Evolutionary conservation across 2,113 vertebrate species (phyloP).

Genomic region (Lanius collurio): DNA sequence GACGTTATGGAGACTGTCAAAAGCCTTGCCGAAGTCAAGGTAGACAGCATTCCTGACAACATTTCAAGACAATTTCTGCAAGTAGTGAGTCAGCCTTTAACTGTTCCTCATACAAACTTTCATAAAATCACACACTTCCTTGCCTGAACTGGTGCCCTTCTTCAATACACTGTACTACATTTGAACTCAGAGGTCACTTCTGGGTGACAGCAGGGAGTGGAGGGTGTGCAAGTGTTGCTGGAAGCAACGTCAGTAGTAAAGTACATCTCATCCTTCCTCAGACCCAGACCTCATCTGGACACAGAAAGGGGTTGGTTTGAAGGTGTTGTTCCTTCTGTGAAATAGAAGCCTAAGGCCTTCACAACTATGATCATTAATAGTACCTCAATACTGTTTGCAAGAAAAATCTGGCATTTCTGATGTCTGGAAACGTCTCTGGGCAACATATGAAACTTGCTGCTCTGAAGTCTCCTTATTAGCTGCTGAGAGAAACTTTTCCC

Average conservation of each 20-base stretch:
- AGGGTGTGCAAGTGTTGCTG: neutral
- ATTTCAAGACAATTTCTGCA: neutral
- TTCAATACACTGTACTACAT: neutral
- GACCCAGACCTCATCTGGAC: neutral
- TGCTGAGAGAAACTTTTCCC: neutral
- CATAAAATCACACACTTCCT: neutral
- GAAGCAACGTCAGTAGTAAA: neutral
- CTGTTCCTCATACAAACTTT: neutral
- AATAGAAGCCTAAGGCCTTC: neutral
- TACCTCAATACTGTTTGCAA: neutral
- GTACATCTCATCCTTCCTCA: neutral
- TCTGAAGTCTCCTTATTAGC: neutral
- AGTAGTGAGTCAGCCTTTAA: neutral
- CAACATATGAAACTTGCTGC: neutral
- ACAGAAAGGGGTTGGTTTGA: neutral
- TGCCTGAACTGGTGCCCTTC: neutral
- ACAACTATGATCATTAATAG: neutral
- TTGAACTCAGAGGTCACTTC: neutral
- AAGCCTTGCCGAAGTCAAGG: fast-evolving
- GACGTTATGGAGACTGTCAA: neutral
- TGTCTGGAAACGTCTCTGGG: neutral
- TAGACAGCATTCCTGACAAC: neutral
- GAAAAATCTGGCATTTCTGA: neutral
- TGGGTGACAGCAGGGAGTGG: neutral
- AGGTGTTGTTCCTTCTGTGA: neutral